Evolutionary conservation across 2,113 vertebrate species (phyloP).

Genomic region (Misgurnus mizolepis): DNA sequence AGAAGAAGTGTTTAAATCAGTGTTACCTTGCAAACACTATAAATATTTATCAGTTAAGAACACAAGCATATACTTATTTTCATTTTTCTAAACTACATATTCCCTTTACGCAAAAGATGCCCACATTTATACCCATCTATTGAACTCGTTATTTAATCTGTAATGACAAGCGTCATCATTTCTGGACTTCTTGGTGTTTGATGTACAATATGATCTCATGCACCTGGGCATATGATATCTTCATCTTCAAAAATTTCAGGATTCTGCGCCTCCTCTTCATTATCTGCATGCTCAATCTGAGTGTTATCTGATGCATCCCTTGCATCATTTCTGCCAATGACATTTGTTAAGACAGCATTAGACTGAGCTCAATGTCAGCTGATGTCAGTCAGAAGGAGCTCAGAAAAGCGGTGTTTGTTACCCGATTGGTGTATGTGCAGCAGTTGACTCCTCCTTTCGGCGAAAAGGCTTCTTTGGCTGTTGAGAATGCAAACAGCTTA

Average conservation of each 20-base stretch:
- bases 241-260: conserved; percentile 60
- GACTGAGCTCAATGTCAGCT: not conserved
- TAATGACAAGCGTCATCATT: no score
- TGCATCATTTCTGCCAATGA: conserved; percentile 7
- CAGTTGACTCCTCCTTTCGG: not conserved
- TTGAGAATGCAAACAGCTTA: not conserved
- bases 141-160: no score
- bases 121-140: no score
- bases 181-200: no score
- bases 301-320: conserved; percentile 26
- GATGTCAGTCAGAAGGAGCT: not conserved
- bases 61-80: no score
- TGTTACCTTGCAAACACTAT: no score
- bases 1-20: no score
- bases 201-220: not conserved
- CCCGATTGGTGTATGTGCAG: conserved; percentile 20
- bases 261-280: not conserved
- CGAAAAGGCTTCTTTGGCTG: conserved; percentile 19
- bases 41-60: no score
- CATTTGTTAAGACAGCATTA: not conserved
- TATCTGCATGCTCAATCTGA: conserved; percentile 7
- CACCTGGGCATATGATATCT: conserved; percentile 82
- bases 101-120: no score
- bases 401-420: not conserved
- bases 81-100: no score